Percentiles rank a stretch among this genome's conserved stretches.
Evolutionary conservation across 1,140 invertebrate genomes (phyloP).

Genomic region (Heliconius melpomene): DNA sequence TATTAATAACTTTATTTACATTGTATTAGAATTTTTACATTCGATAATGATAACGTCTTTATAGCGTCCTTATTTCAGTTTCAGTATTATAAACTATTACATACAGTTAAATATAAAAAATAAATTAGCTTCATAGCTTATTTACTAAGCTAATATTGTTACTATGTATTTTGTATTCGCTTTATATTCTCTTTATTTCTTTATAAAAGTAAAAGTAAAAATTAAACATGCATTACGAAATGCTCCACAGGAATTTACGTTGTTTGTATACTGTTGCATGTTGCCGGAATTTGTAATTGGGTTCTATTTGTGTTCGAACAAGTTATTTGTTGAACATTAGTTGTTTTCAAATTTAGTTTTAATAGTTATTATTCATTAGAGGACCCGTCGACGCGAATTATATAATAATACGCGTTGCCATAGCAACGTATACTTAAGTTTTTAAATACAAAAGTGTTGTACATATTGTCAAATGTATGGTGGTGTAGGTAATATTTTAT

Average conservation of each 20-base stretch:
- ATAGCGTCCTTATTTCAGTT: too few species aligned
- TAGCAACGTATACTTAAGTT: too few species aligned
- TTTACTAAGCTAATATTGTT: too few species aligned
- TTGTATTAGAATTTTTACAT: background rate
- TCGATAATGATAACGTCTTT: too few species aligned
- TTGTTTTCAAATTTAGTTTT: background rate
- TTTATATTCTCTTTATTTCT: background rate
- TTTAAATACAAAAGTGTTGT: too few species aligned
- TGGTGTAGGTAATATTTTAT: too few species aligned
- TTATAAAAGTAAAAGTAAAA: background rate
- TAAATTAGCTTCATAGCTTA: too few species aligned
- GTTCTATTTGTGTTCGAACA: background rate
- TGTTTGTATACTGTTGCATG: background rate
- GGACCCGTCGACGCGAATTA: too few species aligned
- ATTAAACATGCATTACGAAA: constrained; percentile 1
- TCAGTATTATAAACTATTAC: too few species aligned
- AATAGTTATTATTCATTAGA: background rate
- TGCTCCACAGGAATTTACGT: background rate
- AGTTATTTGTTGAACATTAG: background rate
- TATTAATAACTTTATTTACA: background rate
- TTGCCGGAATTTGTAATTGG: background rate
- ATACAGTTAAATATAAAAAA: too few species aligned
- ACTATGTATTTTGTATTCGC: background rate
- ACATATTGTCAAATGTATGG: too few species aligned
- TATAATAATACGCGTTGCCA: too few species aligned